Evolutionary conservation across 2,113 vertebrate species (phyloP).

Genomic region (Ochotona curzoniae): DNA sequence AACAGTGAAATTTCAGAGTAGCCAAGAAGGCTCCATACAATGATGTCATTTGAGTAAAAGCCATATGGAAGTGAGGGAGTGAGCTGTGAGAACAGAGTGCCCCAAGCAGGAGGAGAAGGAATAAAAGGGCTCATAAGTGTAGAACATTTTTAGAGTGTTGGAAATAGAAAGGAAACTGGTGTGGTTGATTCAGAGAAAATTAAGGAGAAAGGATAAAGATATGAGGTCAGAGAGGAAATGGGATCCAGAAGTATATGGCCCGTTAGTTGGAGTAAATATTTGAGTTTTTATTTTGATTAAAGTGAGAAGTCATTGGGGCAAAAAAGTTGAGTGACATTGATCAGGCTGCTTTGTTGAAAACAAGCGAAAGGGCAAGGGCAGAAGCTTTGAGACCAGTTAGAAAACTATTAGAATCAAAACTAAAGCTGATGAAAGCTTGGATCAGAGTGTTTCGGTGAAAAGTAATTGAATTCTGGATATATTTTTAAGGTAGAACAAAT

Average conservation of each 20-base stretch:
- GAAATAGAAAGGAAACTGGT: not conserved
- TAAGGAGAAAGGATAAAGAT: not conserved
- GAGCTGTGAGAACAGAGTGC: not conserved
- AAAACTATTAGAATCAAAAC: not conserved
- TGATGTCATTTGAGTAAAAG: not conserved
- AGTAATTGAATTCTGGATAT: constrained; percentile 6
- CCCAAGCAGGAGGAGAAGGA: not conserved
- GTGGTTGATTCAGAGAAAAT: not conserved
- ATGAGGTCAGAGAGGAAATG: not conserved
- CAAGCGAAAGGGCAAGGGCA: not conserved
- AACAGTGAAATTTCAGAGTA: not conserved
- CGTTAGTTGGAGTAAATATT: not conserved
- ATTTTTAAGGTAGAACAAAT: constrained; percentile 48
- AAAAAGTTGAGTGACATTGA: rapidly evolving
- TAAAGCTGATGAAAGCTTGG: not conserved
- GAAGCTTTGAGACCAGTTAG: not conserved
- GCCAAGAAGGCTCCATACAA: not conserved
- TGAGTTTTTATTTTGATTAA: not conserved
- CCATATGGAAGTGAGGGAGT: not conserved
- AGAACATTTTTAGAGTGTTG: not conserved
- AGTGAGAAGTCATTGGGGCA: no score
- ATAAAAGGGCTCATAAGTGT: not conserved
- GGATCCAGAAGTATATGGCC: not conserved
- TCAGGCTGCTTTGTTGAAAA: not conserved
- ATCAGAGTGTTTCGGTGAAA: not conserved